These are phyloP conservation scores for Penelope pileata DNA, from an alignment of 2,113 vertebrate species.

Conservation along the genomic window DNA sequence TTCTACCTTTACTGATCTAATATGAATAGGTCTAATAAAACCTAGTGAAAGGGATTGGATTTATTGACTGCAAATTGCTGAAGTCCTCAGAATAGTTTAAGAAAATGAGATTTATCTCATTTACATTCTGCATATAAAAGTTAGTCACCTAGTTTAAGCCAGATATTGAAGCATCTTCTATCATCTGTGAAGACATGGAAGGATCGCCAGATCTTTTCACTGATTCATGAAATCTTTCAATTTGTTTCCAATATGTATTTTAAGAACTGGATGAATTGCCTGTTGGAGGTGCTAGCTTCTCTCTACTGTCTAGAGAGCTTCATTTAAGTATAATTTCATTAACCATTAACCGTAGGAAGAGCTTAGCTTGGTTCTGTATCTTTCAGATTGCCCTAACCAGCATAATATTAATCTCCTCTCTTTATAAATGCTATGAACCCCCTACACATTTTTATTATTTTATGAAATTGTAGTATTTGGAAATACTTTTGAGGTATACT, in stretches of 20 bases:
- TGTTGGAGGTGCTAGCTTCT: not conserved
- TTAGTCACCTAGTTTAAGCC: not conserved
- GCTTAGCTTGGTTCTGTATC: not conserved
- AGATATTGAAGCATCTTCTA: not conserved
- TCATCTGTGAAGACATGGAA: not conserved
- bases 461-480: not conserved
- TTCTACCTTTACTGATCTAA: not conserved
- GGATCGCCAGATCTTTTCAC: not conserved
- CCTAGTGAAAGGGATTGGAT: constrained; percentile 17
- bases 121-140: not conserved
- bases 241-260: not conserved
- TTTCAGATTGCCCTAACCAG: not conserved
- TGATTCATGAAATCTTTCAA: not conserved
- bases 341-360: not conserved
- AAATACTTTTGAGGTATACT: not conserved
- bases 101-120: constrained; percentile 13
- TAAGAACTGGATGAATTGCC: not conserved
- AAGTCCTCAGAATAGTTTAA: not conserved
- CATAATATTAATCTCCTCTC: not conserved
- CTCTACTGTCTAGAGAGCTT: not conserved
- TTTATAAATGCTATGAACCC: not conserved
- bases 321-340: not conserved
- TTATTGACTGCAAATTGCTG: constrained; percentile 27
- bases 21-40: constrained; percentile 25
- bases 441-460: not conserved